Percentiles rank a stretch among this genome's conserved stretches.
Conservation (phyloP, 2,888 invertebrate genomes). For the Parnassius mnemosyne region DNA sequence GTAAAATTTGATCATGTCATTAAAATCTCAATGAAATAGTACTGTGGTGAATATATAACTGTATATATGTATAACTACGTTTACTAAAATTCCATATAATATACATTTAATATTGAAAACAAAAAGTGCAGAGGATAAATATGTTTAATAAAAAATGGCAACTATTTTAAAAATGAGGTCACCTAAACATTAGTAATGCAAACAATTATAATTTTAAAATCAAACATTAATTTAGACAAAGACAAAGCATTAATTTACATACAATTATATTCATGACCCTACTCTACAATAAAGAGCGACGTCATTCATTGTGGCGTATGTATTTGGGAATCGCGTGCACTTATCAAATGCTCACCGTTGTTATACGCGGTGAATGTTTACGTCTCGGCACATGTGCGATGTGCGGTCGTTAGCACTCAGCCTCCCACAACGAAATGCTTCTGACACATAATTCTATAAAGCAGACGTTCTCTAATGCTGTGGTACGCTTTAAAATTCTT, state of each 20-base stretch:
- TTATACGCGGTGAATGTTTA: conserved; percentile 33
- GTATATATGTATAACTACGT: no score
- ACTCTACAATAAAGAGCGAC: conserved; percentile 1
- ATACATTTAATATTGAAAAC: no score
- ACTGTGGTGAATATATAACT: no score
- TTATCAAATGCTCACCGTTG: conserved; percentile 10
- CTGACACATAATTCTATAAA: conserved; percentile 33
- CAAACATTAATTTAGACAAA: conserved; percentile 5
- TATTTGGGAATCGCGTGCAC: background rate
- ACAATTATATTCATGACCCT: background rate
- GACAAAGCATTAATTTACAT: conserved; percentile 16
- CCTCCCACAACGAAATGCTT: conserved; percentile 50
- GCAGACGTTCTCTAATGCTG: conserved; percentile 3
- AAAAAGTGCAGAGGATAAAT: no score
- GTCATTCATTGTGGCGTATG: conserved; percentile 12
- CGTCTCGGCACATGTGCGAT: conserved; percentile 39
- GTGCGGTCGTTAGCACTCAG: conserved; percentile 55
- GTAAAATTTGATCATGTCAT: no score
- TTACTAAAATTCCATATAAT: no score
- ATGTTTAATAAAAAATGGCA: no score
- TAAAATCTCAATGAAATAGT: no score
- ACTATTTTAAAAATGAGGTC: no score
- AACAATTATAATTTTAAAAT: background rate
- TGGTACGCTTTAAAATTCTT: conserved; percentile 5
- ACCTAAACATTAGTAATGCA: no score